phyloP scores from a whole-genome alignment of 2,797 vertebrate genomes.

The Amazona finschi region DNA sequence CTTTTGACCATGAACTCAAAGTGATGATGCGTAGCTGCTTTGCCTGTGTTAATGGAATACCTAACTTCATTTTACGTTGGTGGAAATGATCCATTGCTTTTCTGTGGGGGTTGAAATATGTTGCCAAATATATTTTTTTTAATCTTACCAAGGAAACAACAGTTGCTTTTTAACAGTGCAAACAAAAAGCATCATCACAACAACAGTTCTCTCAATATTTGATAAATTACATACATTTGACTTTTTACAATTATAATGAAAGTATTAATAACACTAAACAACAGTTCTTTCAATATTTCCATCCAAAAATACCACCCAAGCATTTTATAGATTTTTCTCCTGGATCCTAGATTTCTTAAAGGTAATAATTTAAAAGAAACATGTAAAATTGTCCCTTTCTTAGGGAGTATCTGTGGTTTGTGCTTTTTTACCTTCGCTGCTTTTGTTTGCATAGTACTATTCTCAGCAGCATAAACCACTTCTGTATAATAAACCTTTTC shows the following conservation, averaged over 20 bases:
- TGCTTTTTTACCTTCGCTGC: not conserved
- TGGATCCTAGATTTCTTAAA: not conserved
- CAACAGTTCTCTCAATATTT: not conserved
- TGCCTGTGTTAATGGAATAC: not conserved
- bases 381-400: not conserved
- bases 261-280: not conserved
- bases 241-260: not conserved
- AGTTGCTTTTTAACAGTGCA: not conserved
- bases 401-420: not conserved
- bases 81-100: not conserved
- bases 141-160: not conserved
- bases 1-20: not conserved
- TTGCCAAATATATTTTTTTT: not conserved
- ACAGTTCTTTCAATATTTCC: not conserved
- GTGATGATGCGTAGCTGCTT: not conserved
- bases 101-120: not conserved
- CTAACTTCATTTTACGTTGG: not conserved
- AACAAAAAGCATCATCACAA: not conserved
- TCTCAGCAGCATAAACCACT: not conserved
- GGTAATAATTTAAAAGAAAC: not conserved
- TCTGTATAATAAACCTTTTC: not conserved
- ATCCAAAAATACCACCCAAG: not conserved
- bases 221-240: not conserved
- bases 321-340: not conserved
- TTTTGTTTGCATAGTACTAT: not conserved